A percentile compares a stretch with the other conserved stretches of the same genome.
phyloP scores from a whole-genome alignment of 1,140 invertebrate genomes.

The Sarcophaga bullata region DNA sequence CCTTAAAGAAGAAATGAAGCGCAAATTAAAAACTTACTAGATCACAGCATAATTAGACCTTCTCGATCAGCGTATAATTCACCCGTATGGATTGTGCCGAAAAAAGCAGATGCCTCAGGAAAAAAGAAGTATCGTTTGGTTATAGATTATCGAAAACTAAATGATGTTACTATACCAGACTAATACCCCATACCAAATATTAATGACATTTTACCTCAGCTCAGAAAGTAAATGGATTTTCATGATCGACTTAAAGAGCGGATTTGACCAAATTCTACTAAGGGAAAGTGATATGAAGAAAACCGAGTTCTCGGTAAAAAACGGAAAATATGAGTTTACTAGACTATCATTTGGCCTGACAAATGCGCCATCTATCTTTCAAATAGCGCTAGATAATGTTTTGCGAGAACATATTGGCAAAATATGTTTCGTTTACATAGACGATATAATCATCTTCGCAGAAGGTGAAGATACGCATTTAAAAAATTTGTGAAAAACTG shows the following conservation, averaged over 20 bases:
- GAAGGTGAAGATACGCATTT: conserved; percentile 55
- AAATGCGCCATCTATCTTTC: conserved; percentile 65
- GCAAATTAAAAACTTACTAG: too few species aligned
- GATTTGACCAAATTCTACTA: conserved; percentile 31
- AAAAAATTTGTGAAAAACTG: conserved; percentile 20
- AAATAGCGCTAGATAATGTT: conserved; percentile 60
- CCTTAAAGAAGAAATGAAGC: too few species aligned
- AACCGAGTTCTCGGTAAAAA: conserved; percentile 38
- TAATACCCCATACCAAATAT: too few species aligned
- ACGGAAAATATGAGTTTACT: conserved; percentile 58
- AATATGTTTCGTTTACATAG: conserved; percentile 60
- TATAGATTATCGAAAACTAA: too few species aligned
- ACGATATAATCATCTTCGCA: conserved; percentile 64
- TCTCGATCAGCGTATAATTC: too few species aligned
- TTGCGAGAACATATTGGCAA: conserved; percentile 48
- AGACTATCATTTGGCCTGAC: conserved; percentile 63
- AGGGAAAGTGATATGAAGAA: neutral
- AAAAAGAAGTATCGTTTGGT: too few species aligned
- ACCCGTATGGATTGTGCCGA: too few species aligned
- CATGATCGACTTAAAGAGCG: conserved; percentile 40
- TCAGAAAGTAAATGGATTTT: neutral
- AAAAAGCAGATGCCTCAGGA: too few species aligned
- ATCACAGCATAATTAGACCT: too few species aligned
- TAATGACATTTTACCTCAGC: neutral
- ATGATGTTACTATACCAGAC: too few species aligned